Base-by-base conservation (phyloP, 1,140 invertebrate species). In the Oedothorax gibbosus region DNA sequence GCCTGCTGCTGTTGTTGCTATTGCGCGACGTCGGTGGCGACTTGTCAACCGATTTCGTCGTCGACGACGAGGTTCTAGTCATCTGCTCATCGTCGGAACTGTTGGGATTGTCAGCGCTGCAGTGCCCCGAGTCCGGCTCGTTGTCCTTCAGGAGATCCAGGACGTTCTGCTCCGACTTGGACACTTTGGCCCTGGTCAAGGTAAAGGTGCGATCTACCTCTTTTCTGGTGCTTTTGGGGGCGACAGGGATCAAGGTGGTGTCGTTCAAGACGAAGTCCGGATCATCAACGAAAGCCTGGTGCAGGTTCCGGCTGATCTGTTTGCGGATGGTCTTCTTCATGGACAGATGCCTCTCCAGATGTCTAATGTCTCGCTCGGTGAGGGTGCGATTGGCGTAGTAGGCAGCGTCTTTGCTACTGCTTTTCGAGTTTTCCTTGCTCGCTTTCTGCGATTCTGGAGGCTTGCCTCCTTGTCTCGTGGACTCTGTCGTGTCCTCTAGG, bases 271-370 rank as follows among this genome's bases (percentile, higher is more conserved):
- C 66, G 64, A 78, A 94, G 93, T 89, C 94, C 93, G 94, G 94
- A 88, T 94, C 93, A 88, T 94, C 94, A 81, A 94, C 93, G 88
- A 94, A 94, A 11, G 94, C 94, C 88, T 94, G 93, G 11, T 81
- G 71, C 73, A 96, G 90, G 88, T 95, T 94, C 8, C 95, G 91
- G 94, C 95, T 96, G 87, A 96, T 95, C 90, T 95, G 95, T 90
- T 95, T 96, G 64, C 94, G 90, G 83, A 95, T 95, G 8, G 94
- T 95, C 89, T 96, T 96, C 90, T 96, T 96, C 95, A 96, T 96
- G 86, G 94, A 95, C 73, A 96, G 91, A 89, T 95, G 94, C 81
- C 94, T 91, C 88, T 96, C 95, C 65, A 96, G 90, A 11, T 95
- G 94, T 88, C 95, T 94, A n/a, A 94, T 93, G 88, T 95, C 94